Evolutionary conservation across 2,113 vertebrate genomes (phyloP), one percentile per base, ranked within the genome.

Genomic region (Diglossa brunneiventris): DNA sequence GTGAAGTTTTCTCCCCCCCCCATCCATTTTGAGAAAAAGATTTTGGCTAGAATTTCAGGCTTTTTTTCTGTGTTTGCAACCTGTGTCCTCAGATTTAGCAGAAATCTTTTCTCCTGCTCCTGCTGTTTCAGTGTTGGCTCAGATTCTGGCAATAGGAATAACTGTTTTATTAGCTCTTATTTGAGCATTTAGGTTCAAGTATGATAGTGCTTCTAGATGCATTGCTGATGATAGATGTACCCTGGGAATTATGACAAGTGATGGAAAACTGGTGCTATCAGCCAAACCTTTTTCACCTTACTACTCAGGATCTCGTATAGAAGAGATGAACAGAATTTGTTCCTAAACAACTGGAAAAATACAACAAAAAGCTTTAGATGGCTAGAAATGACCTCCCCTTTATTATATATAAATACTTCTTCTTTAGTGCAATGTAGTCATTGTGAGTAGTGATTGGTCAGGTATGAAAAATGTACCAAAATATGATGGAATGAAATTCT

Each of bases 241-340:
- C 47, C 42, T 79, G 30, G 42, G 81, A 87, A 92, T 94, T 76
- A 73, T 69, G 85, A 39, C 20, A 73, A 63, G 27, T 17, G 50
- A 61, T 67, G 49, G 50, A 74, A 83, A 77, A 83, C 42, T 19
- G 94, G 95, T 96, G 93, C 95, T 96, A 83, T 91, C 76, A 94
- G 92, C 92, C 90, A 93, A 70, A 90, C 47, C 12, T 68, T n/a
- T 39, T 83, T 89, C 69, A 95, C 52, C 15, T 75, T 75, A 39
- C 33, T 83, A 47, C 92, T 95, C 95, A 95, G 95, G 89, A 92
- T 76, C 90, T 79, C 76, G 15, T 92, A 31, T 10, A 67, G 79
- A 52, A 77, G 62, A 77, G 59, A 63, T 70, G 39, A 83, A 77
- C 17, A 47, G 63, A 59, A 74, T 64, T 85, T 75, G 18, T 59